These are phyloP conservation scores for Portevinia maculata DNA, from an alignment of 2,888 invertebrate genomes.

Conservation along the genomic window DNA sequence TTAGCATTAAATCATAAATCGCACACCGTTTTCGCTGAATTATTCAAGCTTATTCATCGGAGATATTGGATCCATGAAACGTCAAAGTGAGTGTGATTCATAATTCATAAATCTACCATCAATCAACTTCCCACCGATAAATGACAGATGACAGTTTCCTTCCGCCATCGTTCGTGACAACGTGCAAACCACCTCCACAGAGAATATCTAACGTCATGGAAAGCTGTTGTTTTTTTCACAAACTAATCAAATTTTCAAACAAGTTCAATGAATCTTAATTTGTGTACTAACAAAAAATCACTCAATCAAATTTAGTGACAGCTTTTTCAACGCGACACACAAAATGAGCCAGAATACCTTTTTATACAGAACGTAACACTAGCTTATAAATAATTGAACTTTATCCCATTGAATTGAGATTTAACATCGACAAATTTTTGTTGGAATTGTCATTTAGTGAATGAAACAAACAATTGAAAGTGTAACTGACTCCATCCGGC, in stretches of 20 bases:
- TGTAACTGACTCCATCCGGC: neutral
- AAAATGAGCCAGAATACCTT: neutral
- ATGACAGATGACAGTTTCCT: constrained; percentile 56
- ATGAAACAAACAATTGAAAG: neutral
- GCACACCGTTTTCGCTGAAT: neutral
- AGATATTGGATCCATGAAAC: constrained; percentile 15
- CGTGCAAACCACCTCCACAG: constrained; percentile 3
- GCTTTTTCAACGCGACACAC: constrained; percentile 16
- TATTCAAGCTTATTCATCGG: constrained; percentile 4
- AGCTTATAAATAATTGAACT: constrained; percentile 51
- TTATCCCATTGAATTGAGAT: constrained; percentile 60
- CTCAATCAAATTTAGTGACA: constrained; percentile 65
- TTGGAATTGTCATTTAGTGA: constrained; percentile 16
- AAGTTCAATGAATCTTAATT: constrained; percentile 68
- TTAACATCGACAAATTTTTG: constrained; percentile 17
- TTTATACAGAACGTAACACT: too few relatives aligned
- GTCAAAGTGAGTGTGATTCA: constrained; percentile 23
- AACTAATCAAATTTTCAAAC: constrained; percentile 54
- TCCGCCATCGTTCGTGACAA: constrained; percentile 21
- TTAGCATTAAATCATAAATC: neutral
- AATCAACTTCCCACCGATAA: constrained; percentile 44
- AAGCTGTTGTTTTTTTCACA: neutral
- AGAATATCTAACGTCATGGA: constrained; percentile 14
- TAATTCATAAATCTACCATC: constrained; percentile 46
- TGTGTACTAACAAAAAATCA: constrained; percentile 52